Conservation (phyloP, 1,140 invertebrate genomes). For the Steinernema feltiae region DNA sequence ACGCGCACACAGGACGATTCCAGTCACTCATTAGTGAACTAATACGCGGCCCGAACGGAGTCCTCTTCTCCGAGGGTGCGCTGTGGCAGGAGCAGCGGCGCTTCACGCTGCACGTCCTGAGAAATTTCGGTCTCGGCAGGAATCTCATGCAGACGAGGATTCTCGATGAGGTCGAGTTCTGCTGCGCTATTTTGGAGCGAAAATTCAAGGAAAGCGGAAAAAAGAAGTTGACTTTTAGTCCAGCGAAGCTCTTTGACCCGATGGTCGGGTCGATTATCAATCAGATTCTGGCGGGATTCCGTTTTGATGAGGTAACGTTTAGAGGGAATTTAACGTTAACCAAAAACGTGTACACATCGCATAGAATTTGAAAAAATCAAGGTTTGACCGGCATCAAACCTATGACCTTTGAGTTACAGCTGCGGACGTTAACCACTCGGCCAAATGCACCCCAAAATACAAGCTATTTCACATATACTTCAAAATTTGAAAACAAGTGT, state of each 20-base stretch:
- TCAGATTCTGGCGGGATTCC: background rate
- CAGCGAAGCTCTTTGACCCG: constrained; percentile 14
- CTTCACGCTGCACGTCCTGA: constrained; percentile 25
- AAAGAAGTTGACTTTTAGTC: background rate
- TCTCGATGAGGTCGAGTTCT: constrained; percentile 21
- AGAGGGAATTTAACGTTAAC: background rate
- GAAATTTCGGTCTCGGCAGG: constrained; percentile 30
- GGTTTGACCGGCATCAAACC: background rate
- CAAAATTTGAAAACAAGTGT: too few species aligned
- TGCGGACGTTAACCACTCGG: too few species aligned
- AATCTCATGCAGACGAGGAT: constrained; percentile 35
- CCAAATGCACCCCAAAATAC: too few species aligned
- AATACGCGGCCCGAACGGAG: constrained; percentile 18
- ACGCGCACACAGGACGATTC: constrained; percentile 5
- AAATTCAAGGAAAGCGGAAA: background rate
- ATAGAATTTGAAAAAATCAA: background rate
- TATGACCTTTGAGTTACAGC: too few species aligned
- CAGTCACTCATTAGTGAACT: background rate
- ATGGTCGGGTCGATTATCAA: constrained; percentile 27
- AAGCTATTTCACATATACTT: too few species aligned
- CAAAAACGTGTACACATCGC: constrained; percentile 2
- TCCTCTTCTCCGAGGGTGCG: constrained; percentile 24
- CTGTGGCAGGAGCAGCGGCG: constrained; percentile 31
- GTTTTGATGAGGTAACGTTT: constrained; percentile 14
- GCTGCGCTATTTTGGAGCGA: background rate